These are phyloP conservation scores for Samia ricini DNA, from an alignment of 1,140 invertebrate genomes.

Conservation along the genomic window DNA sequence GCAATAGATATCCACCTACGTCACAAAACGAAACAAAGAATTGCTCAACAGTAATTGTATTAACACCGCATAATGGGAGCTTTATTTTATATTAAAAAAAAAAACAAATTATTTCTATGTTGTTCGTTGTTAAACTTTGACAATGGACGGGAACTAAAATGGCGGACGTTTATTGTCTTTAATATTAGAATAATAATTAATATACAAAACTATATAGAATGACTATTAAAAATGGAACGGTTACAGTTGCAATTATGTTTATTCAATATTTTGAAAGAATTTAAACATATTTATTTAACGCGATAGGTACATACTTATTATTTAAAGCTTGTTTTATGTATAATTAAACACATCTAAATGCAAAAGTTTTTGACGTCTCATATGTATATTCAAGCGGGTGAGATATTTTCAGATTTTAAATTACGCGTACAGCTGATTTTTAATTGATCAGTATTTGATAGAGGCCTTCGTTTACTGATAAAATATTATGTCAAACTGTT, in stretches of 20 bases:
- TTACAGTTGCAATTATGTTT: constrained; percentile 49
- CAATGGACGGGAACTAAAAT: constrained; percentile 63
- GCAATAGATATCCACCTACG: neutral
- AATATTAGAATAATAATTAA: constrained; percentile 48
- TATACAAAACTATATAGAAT: constrained; percentile 41
- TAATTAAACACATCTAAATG: too few species aligned
- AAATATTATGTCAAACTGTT: too few species aligned
- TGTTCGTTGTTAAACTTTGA: constrained; percentile 58
- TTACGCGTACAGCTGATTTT: too few species aligned
- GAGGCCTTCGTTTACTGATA: too few species aligned
- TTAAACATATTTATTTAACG: constrained; percentile 21
- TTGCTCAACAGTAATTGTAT: constrained; percentile 70
- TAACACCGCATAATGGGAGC: constrained; percentile 47
- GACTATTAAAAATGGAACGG: constrained; percentile 42
- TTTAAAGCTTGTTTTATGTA: too few species aligned
- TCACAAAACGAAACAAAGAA: constrained; percentile 45
- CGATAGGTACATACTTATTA: too few species aligned
- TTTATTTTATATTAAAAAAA: constrained; percentile 62
- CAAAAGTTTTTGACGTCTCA: too few species aligned
- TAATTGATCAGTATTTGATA: too few species aligned
- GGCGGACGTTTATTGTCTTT: constrained; percentile 52
- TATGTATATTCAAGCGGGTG: too few species aligned
- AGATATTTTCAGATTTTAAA: too few species aligned
- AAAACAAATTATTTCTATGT: constrained; percentile 55
- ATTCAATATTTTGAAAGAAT: constrained; percentile 64